phyloP scores from a whole-genome alignment of 2,888 invertebrate species.

The Podabrus alpinus region DNA sequence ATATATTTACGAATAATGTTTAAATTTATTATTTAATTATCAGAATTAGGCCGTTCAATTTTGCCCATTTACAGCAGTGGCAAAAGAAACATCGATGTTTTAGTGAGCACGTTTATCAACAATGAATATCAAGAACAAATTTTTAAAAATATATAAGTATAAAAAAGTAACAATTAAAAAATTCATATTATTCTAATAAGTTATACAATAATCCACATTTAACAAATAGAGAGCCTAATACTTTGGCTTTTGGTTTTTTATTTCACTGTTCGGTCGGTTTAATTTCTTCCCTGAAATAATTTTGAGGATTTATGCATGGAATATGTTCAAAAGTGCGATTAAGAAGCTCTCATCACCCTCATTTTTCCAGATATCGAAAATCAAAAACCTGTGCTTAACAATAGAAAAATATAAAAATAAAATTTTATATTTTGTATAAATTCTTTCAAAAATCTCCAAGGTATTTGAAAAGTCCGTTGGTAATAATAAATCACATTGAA shows the following conservation, averaged over 20 bases:
- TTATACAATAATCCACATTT: background rate
- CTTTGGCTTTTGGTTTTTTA: background rate
- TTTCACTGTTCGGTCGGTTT: background rate
- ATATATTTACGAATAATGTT: conserved; percentile 13
- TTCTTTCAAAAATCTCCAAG: background rate
- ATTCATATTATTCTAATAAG: background rate
- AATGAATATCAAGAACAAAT: background rate
- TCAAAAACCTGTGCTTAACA: no score
- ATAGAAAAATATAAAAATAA: background rate
- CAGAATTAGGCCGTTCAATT: conserved; percentile 15
- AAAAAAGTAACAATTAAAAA: background rate
- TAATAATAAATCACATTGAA: no score
- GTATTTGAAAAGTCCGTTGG: background rate
- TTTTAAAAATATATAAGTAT: background rate
- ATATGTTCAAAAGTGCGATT: no score
- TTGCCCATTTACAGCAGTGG: conserved; percentile 12
- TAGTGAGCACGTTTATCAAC: background rate
- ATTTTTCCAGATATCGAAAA: no score
- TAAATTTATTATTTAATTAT: background rate
- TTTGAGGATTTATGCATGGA: no score
- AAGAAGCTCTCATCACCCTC: no score
- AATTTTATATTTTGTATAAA: background rate
- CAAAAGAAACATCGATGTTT: conserved; percentile 8
- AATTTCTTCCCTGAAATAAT: background rate
- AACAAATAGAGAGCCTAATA: background rate